Base-by-base conservation (phyloP, 2,888 invertebrate species). In the Keiferia lycopersicella region DNA sequence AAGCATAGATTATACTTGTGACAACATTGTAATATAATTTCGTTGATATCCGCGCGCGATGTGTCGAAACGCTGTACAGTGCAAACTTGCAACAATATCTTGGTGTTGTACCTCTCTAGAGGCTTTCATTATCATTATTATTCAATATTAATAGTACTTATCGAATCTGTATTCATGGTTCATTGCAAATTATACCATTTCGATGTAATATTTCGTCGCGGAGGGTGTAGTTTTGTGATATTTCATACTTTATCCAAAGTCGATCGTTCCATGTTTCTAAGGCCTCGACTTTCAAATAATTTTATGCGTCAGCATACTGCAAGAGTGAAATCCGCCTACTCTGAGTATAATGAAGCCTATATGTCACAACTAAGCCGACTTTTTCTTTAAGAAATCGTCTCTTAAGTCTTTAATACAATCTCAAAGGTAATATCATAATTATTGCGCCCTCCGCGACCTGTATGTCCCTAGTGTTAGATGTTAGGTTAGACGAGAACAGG, bases 401-500 rank as follows among this genome's bases (percentile, higher is more conserved):
- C n/a, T 11, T 0, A 20, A 18, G 20, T 11, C 50, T 20, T 7
- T 11, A 1, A 11, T 20, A 51, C 22, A 45, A 14, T 6, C 2
- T 48, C 8, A 48, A 48, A 8, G 7, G 11, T 11, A 22, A 51
- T 51, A 51, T 56, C 30, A 30, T 30, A 56, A 3, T n/a, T 26
- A 69, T 82, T 86, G 88, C 84, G 69, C 84, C 83, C 86, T 90
- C 88, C 88, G 90, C 90, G 84, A 88, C 86, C 81, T 88, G 84
- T 80, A 83, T 88, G 88, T 89, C 90, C 87, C 87, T 91, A 91
- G 91, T 85, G 81, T 79, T 90, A 91, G 87, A 83, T 86, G 79
- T 85, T 91, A 91, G 90, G 81, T 84, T 85, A 88, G 84, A 84
- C 82, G 81, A 89, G 82, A 90, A 89, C 91, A 91, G 91, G 91